These are phyloP conservation scores for Rhinatrema bivittatum DNA, from an alignment of 2,797 vertebrate genomes.

Conservation along the genomic window DNA sequence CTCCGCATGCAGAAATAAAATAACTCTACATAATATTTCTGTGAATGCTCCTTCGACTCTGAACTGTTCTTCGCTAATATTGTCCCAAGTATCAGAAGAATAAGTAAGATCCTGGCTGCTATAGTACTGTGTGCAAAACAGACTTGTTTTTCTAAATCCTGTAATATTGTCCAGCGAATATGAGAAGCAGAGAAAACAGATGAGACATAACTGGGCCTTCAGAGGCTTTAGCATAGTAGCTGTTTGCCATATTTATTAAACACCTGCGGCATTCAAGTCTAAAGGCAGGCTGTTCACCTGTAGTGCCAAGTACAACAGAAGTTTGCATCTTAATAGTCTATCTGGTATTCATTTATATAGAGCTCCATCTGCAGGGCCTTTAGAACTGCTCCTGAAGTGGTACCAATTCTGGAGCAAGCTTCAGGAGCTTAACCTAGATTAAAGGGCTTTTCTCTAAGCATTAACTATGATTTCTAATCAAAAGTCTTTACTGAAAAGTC, in stretches of 20 bases:
- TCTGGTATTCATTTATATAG: slow-evolving; percentile 13
- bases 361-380: slow-evolving; percentile 30
- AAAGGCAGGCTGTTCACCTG: slow-evolving; percentile 51
- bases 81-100: no score
- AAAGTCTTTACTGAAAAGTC: slow-evolving; percentile 4
- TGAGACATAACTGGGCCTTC: slow-evolving; percentile 21
- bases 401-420: background rate
- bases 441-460: background rate
- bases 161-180: slow-evolving; percentile 32
- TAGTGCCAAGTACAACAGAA: slow-evolving; percentile 50
- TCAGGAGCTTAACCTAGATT: background rate
- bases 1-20: no score
- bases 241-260: slow-evolving; percentile 46
- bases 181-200: slow-evolving; percentile 23
- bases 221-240: slow-evolving; percentile 27
- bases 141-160: slow-evolving; percentile 19
- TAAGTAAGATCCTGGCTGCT: no score
- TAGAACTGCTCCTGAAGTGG: slow-evolving; percentile 5
- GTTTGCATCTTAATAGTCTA: slow-evolving; percentile 26
- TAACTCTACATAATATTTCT: no score
- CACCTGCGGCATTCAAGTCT: slow-evolving; percentile 49
- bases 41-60: no score
- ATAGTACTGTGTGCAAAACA: fast-evolving
- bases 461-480: slow-evolving; percentile 29
- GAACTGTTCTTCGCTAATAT: no score